phyloP scores from a whole-genome alignment of 2,113 vertebrate species.

The Passer montanus region DNA sequence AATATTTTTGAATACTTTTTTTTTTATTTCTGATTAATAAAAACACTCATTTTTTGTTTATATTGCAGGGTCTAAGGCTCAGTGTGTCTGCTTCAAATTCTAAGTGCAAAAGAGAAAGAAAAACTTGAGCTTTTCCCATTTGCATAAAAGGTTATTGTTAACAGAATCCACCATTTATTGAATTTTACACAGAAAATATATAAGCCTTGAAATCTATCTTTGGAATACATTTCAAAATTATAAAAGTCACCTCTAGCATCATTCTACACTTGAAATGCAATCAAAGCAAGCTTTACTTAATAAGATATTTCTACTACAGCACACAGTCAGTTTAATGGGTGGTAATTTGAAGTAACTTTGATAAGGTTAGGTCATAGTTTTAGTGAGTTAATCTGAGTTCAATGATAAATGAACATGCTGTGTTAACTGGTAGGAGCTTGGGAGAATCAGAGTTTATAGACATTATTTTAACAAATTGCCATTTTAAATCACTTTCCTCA shows the following conservation, averaged over 20 bases:
- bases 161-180: background rate
- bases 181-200: background rate
- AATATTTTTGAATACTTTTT: background rate
- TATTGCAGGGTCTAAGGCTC: background rate
- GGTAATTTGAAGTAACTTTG: slow-evolving; percentile 53
- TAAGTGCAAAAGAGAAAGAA: background rate
- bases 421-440: slow-evolving; percentile 53
- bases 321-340: slow-evolving; percentile 29
- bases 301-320: background rate
- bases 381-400: slow-evolving; percentile 59
- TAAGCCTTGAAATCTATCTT: background rate
- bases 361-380: slow-evolving; percentile 61
- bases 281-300: background rate
- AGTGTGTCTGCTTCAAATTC: background rate
- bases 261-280: background rate
- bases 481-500: slow-evolving; percentile 64
- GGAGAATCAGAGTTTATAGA: slow-evolving; percentile 67
- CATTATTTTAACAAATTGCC: slow-evolving; percentile 73
- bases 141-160: background rate
- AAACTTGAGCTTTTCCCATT: background rate
- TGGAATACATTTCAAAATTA: background rate
- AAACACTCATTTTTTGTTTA: background rate
- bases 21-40: background rate
- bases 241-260: background rate
- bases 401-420: slow-evolving; percentile 63